Base-by-base conservation (phyloP, 1,140 invertebrate genomes). In the Aphelinus certus region DNA sequence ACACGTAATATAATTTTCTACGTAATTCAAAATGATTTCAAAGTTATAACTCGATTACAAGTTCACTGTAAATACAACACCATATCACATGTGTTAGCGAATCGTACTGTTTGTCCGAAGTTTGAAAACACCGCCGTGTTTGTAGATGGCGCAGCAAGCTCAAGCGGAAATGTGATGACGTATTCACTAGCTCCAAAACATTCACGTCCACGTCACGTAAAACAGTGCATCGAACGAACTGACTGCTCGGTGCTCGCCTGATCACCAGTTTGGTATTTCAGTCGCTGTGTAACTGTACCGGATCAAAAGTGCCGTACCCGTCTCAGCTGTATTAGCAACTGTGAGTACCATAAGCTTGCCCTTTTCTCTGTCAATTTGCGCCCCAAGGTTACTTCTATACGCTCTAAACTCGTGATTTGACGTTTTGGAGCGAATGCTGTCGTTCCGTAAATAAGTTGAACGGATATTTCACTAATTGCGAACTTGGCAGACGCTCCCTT, bases 221-320 rank as follows among this genome's bases (percentile, higher is more conserved):
- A 26, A 26, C 46, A 3, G 45, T 43, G 42, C 53, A 43, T 42
- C 57, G 42, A 26, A 26, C 26, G 26, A 26, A 26, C 26, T 26
- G 26, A 26, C 26, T 26, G 26, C 26, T 26, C 26, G 26, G 26
- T 26, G 26, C 26, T 26, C 26, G 26, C 6, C 48, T 53, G 57
- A 42, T 57, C 26, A 45, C 43, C 61, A 48, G 46, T 64, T n/a
- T 53, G 43, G 60, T 61, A 53, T 62, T 71, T 61, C 60, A 71
- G 69, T 71, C 49, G 69, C 26, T 43, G 55, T 63, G 55, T 63
- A 63, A 63, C 69, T 71, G 49, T 71, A 70, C 67, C 26, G 26
- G 26, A 26, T 26, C 26, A 26, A 26, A 26, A 26, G 67, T 43
- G 56, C 42, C 7, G n/a, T n/a, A 6, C 43, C 7, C 6, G 26